A percentile compares a stretch with the other conserved stretches of the same genome.
These are phyloP conservation scores for Andricus curvator DNA, from an alignment of 2,888 invertebrate species.

Conservation along the genomic window DNA sequence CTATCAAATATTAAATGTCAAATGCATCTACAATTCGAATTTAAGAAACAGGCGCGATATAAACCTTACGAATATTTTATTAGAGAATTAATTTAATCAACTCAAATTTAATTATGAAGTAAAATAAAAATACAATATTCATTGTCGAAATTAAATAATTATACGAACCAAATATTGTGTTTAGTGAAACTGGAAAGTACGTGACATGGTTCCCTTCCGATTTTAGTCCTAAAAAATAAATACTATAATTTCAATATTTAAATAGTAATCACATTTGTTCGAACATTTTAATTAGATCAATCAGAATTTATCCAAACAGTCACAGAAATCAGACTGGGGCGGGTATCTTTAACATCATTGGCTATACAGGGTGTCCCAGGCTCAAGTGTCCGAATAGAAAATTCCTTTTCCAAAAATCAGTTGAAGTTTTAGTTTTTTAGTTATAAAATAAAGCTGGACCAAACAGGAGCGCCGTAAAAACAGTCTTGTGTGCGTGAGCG, in stretches of 20 bases:
- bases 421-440: too few relatives aligned
- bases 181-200: not conserved
- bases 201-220: not conserved
- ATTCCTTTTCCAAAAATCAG: too few relatives aligned
- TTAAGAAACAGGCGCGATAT: too few relatives aligned
- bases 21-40: too few relatives aligned
- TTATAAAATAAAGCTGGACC: too few relatives aligned
- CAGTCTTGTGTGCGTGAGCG: too few relatives aligned
- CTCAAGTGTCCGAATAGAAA: too few relatives aligned
- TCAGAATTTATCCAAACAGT: conserved; percentile 8
- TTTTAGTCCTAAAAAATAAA: not conserved
- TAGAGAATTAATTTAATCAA: not conserved
- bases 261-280: not conserved
- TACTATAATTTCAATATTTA: not conserved
- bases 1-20: too few relatives aligned
- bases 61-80: too few relatives aligned
- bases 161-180: not conserved
- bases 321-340: conserved; percentile 25
- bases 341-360: conserved; percentile 19
- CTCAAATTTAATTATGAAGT: too few relatives aligned
- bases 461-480: too few relatives aligned
- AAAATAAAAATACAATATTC: not conserved
- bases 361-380: too few relatives aligned
- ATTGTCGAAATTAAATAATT: not conserved
- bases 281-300: not conserved